Evolutionary conservation across 2,888 invertebrate species (phyloP).

Genomic region (Phyllotreta striolata): DNA sequence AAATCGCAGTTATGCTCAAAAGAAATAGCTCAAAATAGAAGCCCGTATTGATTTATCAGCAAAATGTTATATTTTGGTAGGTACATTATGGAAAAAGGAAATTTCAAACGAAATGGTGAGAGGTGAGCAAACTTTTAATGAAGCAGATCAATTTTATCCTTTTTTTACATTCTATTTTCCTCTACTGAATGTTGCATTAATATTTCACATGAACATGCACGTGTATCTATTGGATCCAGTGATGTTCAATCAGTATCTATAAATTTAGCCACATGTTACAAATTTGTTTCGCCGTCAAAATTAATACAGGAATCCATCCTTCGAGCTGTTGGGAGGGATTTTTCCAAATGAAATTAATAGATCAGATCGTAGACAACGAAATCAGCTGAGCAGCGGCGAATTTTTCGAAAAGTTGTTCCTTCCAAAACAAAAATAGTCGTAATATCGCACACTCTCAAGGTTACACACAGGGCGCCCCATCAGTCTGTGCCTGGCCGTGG

Average conservation of each 20-base stretch:
- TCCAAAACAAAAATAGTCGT: constrained; percentile 26
- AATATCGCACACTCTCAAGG: constrained; percentile 27
- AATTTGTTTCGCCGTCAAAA: constrained; percentile 9
- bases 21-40: too few species aligned
- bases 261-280: not conserved
- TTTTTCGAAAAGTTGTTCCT: constrained; percentile 21
- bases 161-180: too few species aligned
- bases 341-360: constrained; percentile 3
- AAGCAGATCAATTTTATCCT: too few species aligned
- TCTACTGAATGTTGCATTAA: too few species aligned
- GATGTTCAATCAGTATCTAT: not conserved
- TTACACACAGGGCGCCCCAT: constrained; percentile 34
- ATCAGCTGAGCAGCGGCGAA: constrained; percentile 25
- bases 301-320: constrained; percentile 9
- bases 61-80: too few species aligned
- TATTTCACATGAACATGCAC: too few species aligned
- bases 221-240: too few species aligned
- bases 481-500: constrained; percentile 48
- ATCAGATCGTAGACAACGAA: constrained; percentile 5
- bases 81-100: too few species aligned
- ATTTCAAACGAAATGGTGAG: too few species aligned
- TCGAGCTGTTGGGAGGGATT: constrained; percentile 1
- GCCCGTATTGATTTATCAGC: too few species aligned
- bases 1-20: too few species aligned
- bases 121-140: too few species aligned